Conservation (phyloP, 2,888 invertebrate species). For the Catotricha subobsoleta region DNA sequence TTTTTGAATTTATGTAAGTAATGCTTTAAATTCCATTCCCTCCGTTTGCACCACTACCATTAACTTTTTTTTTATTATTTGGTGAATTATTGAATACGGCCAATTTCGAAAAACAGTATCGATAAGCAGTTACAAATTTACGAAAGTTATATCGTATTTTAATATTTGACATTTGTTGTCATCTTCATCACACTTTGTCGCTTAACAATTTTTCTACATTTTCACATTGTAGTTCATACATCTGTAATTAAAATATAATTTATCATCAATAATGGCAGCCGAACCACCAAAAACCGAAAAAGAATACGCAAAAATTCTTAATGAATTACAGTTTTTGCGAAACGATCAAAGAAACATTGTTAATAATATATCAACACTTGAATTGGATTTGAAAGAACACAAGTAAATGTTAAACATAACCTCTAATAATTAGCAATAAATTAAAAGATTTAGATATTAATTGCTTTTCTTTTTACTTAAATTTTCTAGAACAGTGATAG, state of each 20-base stretch:
- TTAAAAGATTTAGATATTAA: neutral
- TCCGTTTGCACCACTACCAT: too few species aligned
- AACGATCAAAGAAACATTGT: constrained; percentile 75
- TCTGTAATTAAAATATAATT: neutral
- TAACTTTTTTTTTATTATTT: too few species aligned
- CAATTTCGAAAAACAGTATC: too few species aligned
- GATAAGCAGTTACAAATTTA: too few species aligned
- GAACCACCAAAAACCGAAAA: constrained; percentile 4
- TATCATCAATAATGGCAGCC: neutral
- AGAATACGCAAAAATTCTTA: constrained; percentile 14
- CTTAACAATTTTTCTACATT: too few species aligned
- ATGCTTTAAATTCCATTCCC: too few species aligned
- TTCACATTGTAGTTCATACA: too few species aligned
- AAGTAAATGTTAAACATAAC: constrained; percentile 43
- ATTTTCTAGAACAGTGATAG: constrained; percentile 71
- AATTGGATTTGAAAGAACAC: constrained; percentile 90
- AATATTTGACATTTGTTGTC: too few species aligned
- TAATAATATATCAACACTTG: constrained; percentile 77
- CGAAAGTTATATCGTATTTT: too few species aligned
- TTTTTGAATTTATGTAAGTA: too few species aligned
- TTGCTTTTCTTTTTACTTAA: constrained; percentile 1
- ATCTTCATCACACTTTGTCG: too few species aligned
- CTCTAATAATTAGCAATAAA: constrained; percentile 9
- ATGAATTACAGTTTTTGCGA: constrained; percentile 71
- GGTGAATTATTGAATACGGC: too few species aligned